Evolutionary conservation across 2,888 invertebrate species (phyloP).

Genomic region (Sialis lutaria): DNA sequence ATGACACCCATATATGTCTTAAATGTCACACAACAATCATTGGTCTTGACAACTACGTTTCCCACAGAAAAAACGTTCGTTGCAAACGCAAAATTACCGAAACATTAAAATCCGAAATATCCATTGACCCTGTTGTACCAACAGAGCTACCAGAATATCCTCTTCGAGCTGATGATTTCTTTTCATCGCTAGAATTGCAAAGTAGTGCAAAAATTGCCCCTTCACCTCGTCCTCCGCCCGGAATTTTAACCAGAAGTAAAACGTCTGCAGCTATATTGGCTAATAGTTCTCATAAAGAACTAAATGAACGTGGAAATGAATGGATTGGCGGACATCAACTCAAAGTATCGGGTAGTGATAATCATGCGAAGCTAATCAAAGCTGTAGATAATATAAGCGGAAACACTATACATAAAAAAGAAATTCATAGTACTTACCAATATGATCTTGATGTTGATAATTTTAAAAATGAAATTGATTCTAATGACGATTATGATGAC

Average conservation of each 20-base stretch:
- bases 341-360: constrained; percentile 34
- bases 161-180: constrained; percentile 70
- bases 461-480: constrained; percentile 16
- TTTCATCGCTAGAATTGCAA: constrained; percentile 64
- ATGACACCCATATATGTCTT: constrained; percentile 76
- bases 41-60: constrained; percentile 74
- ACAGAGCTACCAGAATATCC: constrained; percentile 33
- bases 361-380: constrained; percentile 42
- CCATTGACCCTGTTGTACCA: constrained; percentile 19
- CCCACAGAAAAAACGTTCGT: constrained; percentile 61
- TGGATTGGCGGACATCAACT: constrained; percentile 43
- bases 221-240: constrained; percentile 17
- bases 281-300: background rate
- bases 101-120: constrained; percentile 18
- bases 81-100: constrained; percentile 21
- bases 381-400: constrained; percentile 46
- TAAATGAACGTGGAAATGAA: constrained; percentile 1
- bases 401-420: constrained; percentile 29
- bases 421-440: constrained; percentile 23
- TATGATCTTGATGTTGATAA: constrained; percentile 14
- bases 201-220: constrained; percentile 45
- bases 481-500: constrained; percentile 23
- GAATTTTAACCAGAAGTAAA: constrained; percentile 27
- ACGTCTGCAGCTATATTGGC: constrained; percentile 22
- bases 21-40: constrained; percentile 68